Evolutionary conservation across 2,888 invertebrate species (phyloP).

Genomic region (Cheilosia urbana): DNA sequence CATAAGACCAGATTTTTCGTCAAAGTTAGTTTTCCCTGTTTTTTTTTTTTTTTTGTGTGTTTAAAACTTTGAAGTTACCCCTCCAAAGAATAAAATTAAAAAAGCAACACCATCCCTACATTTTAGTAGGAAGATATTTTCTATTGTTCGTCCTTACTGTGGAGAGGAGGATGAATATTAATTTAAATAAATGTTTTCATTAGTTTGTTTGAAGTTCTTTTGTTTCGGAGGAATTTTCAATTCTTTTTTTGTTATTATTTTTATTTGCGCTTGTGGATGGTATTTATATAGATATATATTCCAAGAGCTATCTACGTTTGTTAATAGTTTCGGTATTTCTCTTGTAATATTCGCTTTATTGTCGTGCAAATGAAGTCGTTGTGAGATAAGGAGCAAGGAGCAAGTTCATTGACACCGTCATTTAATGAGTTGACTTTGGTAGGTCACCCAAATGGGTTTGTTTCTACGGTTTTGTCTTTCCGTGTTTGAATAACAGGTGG

Average conservation of each 20-base stretch:
- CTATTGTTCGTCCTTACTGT: slow-evolving; percentile 1
- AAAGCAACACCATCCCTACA: too few species aligned
- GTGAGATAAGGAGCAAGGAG: too few species aligned
- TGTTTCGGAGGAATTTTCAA: slow-evolving; percentile 21
- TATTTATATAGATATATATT: not conserved
- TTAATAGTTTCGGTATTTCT: too few species aligned
- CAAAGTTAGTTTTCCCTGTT: not conserved
- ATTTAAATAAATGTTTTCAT: slow-evolving; percentile 67
- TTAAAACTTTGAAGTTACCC: not conserved
- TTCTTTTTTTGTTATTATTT: slow-evolving; percentile 14
- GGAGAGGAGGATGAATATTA: slow-evolving; percentile 56
- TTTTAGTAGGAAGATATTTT: not conserved
- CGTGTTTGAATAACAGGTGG: too few species aligned
- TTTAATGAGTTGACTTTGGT: too few species aligned
- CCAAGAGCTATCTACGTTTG: too few species aligned
- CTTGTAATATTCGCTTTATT: too few species aligned
- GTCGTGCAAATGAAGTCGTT: too few species aligned
- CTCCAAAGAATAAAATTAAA: not conserved
- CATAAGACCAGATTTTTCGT: not conserved
- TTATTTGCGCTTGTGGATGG: not conserved
- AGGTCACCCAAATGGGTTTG: too few species aligned
- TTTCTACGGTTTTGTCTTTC: too few species aligned
- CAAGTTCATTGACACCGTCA: too few species aligned
- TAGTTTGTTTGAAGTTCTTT: slow-evolving; percentile 49
- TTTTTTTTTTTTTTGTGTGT: slow-evolving; percentile 1